A percentile compares a stretch with the other conserved stretches of the same genome.
These are phyloP conservation scores for Lycocorax pyrrhopterus DNA, from an alignment of 2,113 vertebrate species.

Conservation along the genomic window DNA sequence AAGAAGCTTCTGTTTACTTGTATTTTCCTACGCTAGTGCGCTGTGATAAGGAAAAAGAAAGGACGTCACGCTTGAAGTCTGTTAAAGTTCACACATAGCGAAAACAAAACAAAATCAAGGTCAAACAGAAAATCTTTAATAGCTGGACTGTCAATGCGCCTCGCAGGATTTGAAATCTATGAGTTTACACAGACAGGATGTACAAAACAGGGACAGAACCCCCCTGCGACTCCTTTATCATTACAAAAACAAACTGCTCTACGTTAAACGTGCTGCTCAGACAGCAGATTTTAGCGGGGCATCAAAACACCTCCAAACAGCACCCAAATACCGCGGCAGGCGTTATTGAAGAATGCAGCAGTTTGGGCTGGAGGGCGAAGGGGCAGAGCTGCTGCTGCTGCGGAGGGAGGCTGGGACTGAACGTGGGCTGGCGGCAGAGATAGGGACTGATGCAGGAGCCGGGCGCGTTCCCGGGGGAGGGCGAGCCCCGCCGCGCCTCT, in stretches of 20 bases:
- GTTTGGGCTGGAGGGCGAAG: not conserved
- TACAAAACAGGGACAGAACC: not conserved
- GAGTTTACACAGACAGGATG: conserved; percentile 23
- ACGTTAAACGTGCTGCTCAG: not conserved
- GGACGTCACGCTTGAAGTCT: conserved; percentile 16
- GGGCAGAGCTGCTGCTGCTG: not conserved
- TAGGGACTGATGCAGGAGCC: not conserved
- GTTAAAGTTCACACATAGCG: conserved; percentile 39
- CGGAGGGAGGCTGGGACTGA: not conserved
- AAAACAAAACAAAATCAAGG: conserved; percentile 63
- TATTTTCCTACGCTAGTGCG: not conserved
- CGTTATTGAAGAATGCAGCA: not conserved
- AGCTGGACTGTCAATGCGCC: not conserved
- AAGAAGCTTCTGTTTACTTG: conserved; percentile 8
- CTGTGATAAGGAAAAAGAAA: conserved; percentile 39
- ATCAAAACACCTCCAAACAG: not conserved
- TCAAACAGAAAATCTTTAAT: conserved; percentile 44
- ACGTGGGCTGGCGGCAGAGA: conserved; percentile 17
- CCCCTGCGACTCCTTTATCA: not conserved
- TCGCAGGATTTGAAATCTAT: not conserved
- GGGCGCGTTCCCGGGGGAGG: conserved; percentile 24
- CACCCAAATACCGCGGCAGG: not conserved
- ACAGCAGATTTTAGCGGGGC: not conserved
- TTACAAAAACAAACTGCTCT: not conserved
- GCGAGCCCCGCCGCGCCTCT: not conserved